Evolutionary conservation across 2,113 vertebrate species (phyloP), one percentile per base, ranked within the genome.

Genomic region (Peromyscus maniculatus): DNA sequence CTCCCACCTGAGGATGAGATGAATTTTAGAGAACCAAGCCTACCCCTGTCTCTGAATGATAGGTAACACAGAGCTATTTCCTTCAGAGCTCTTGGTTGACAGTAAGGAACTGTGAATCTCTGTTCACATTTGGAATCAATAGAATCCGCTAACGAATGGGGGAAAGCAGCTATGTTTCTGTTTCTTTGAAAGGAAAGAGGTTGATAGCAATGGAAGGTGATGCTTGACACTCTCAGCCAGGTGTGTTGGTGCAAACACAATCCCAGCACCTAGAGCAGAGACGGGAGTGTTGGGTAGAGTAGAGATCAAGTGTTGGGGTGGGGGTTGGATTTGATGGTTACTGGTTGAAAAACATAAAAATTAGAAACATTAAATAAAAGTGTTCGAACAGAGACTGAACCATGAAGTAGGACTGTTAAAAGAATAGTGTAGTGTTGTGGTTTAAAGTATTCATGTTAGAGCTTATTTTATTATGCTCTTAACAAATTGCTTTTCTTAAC

Each of bases 61-160:
- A 4, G 19, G 28, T 80, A 89, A 91, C 7, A 91, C 55, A 93
- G 83, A 95, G 94, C 64, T 96, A 97, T 94, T 98, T 92, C 91
- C 97, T 96, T 97, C 86, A 96, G 97, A 98, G 90, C 64, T 91
- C 82, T 88, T 97, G 97, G 97, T 96, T 98, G 98, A 96, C 94
- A 98, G 97, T 96, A 98, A 98, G 93, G 96, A 97, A 98, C 98
- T 97, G 97, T 95, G 98, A 98, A 97, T 98, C 96, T 98, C 94
- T 92, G 97, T 97, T 98, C 89, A 97, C 67, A 98, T 97, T 98
- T 97, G 91, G 95, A 97, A 96, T 96, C 92, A 98, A 98, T 86
- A 97, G 98, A 98, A 96, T 80, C 96, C 28, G 95, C 97, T 95
- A 94, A 95, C 93, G 97, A 97, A 93, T 94, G 95, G 97, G 98